phyloP scores from a whole-genome alignment of 2,888 invertebrate genomes.

The Drosophila quinaria region DNA sequence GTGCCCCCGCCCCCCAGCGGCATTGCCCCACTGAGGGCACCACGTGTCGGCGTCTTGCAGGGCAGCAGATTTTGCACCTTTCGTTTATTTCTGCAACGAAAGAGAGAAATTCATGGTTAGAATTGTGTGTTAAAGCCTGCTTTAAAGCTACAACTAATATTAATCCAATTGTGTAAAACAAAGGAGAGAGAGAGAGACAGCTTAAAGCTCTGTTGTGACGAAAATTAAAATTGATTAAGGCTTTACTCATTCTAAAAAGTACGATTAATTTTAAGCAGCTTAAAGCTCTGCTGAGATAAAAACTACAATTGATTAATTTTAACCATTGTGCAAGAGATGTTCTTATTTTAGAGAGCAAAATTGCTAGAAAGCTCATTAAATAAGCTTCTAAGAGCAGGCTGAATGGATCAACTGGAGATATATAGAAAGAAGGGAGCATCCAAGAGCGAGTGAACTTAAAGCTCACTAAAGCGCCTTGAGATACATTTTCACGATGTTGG shows the following conservation, averaged over 20 bases:
- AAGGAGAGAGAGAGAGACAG: not conserved
- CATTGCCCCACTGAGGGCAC: conserved; percentile 83
- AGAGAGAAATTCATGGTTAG: conserved; percentile 14
- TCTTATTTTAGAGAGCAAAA: no score
- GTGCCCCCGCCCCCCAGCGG: conserved; percentile 84
- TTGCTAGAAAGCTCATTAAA: no score
- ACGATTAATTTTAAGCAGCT: not conserved
- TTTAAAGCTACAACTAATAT: no score
- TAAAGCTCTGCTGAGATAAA: not conserved
- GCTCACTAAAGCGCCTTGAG: not conserved
- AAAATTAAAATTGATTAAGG: not conserved
- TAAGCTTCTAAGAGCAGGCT: no score
- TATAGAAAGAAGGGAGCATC: no score
- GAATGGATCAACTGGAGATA: no score
- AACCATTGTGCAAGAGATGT: no score
- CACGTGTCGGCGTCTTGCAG: conserved; percentile 90
- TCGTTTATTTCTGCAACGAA: conserved; percentile 91
- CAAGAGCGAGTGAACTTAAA: not conserved
- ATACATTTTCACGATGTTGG: not conserved
- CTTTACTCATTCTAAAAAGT: no score
- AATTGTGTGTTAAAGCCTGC: not conserved
- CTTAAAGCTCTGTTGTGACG: not conserved
- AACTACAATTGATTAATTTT: not conserved
- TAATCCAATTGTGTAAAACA: not conserved
- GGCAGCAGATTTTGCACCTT: conserved; percentile 94